Base-by-base conservation (phyloP, 1,140 invertebrate genomes). In the Apis florea region DNA sequence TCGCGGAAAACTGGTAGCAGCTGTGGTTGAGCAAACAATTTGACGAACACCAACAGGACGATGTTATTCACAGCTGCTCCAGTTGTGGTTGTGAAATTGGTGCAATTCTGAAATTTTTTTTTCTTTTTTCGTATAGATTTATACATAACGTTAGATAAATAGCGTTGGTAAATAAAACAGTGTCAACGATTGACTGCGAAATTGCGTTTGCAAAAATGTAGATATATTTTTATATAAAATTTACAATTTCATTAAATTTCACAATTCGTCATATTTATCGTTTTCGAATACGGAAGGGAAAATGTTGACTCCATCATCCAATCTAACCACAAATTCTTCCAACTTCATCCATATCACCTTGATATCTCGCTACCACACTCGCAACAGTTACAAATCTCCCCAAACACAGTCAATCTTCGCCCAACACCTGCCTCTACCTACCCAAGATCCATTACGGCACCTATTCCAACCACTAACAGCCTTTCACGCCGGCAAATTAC, bases 1-100 rank as follows among this genome's bases (percentile, higher is more conserved):
- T 80, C 61, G 78, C 70, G 78, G 78, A 80, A 80, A 63, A 80
- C 78, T 80, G 70, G 78, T 66, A 80, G 78, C 71, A 47, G 15
- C 24, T 80, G 78, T 24, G 78, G 78, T 80, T 66, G n/a, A 17
- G 26, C 68, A n/a, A 47, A 58, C 71, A 40, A 80, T 80, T 80
- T 54, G 61, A 49, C n/a, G 61, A 24, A 58, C 51, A 51, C 12
- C 49, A 17, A 10, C 24, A 59, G 21, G 58, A 56, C 69, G 19
- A 58, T 15, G 61, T 58, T 67, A 58, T 67, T 80, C 47, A 24
- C 71, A n/a, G 61, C 5, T 40, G 53, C 71, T 58, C 19, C 61
- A 58, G 71, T 74, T 80, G 79, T 58, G 79, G 79, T 67, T 13
- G 61, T 9, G 17, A 49, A n/a, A 74, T 74, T 75, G 51, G 61